Conservation (phyloP, 2,113 vertebrate genomes). For the Zapornia atra region DNA sequence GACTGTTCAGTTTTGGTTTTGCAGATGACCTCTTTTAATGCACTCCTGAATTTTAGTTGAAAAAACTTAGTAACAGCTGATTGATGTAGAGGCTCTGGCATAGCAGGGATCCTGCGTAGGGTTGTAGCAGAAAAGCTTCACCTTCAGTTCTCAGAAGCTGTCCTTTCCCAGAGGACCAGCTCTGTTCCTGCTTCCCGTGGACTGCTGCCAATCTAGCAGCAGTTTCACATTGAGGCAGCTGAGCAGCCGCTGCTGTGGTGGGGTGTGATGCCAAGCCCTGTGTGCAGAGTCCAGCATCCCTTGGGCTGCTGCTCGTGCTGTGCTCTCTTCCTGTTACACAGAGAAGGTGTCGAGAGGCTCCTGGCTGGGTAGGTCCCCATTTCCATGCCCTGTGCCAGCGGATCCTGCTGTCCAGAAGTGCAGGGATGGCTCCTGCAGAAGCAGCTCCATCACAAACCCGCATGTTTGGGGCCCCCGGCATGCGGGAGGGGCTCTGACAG, state of each 20-base stretch:
- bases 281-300: accelerated
- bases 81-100: background rate
- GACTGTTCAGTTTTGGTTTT: background rate
- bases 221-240: background rate
- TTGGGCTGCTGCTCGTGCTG: accelerated
- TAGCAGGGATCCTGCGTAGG: background rate
- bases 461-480: accelerated
- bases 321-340: background rate
- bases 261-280: background rate
- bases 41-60: background rate
- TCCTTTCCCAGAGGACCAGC: background rate
- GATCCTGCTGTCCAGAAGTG: background rate
- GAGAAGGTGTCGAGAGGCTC: background rate
- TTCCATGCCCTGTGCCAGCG: conserved; percentile 60
- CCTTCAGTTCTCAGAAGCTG: background rate
- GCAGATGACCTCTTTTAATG: background rate
- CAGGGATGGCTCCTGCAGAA: background rate
- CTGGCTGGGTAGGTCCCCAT: background rate
- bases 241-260: background rate
- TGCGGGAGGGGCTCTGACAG: background rate
- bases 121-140: background rate
- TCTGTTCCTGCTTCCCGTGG: background rate
- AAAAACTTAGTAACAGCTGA: background rate
- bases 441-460: background rate
- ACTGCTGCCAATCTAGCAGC: background rate